Conservation (phyloP, 2,888 invertebrate species). For the Yponomeuta cagnagella region DNA sequence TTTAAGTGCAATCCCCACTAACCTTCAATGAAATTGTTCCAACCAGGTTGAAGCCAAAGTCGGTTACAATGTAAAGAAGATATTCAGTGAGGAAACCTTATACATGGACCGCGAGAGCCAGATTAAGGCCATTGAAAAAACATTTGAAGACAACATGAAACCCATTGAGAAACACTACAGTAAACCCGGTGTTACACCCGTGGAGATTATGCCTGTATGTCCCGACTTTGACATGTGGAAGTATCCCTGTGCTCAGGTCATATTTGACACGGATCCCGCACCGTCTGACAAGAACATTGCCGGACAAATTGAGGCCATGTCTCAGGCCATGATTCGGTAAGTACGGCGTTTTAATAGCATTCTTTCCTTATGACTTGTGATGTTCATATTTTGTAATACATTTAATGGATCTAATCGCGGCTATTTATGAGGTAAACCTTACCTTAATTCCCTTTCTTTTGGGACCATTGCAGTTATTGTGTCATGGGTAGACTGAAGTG, state of each 20-base stretch:
- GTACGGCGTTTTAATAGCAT: slow-evolving; percentile 17
- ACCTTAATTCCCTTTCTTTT: too few species aligned
- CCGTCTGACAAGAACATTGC: slow-evolving; percentile 90
- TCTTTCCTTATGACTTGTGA: too few species aligned
- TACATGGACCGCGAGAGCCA: slow-evolving; percentile 98
- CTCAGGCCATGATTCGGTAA: slow-evolving; percentile 98
- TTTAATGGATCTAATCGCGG: too few species aligned
- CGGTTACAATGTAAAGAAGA: slow-evolving; percentile 98
- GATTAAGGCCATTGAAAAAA: slow-evolving; percentile 97
- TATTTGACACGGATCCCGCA: slow-evolving; percentile 98
- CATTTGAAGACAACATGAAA: slow-evolving; percentile 92
- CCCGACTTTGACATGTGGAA: slow-evolving; percentile 99
- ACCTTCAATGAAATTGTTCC: slow-evolving; percentile 2
- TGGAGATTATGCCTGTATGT: slow-evolving; percentile 89
- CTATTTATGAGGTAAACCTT: too few species aligned
- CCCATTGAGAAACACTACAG: slow-evolving; percentile 95
- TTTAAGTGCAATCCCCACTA: too few species aligned
- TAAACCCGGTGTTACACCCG: slow-evolving; percentile 94
- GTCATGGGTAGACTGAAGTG: too few species aligned
- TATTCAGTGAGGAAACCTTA: slow-evolving; percentile 91
- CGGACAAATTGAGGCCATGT: slow-evolving; percentile 97
- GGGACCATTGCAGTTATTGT: too few species aligned
- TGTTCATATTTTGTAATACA: too few species aligned
- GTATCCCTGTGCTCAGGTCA: slow-evolving; percentile 97
- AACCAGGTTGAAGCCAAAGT: slow-evolving; percentile 95